phyloP scores from a whole-genome alignment of 2,797 vertebrate genomes.

The Sebastes reedi region DNA sequence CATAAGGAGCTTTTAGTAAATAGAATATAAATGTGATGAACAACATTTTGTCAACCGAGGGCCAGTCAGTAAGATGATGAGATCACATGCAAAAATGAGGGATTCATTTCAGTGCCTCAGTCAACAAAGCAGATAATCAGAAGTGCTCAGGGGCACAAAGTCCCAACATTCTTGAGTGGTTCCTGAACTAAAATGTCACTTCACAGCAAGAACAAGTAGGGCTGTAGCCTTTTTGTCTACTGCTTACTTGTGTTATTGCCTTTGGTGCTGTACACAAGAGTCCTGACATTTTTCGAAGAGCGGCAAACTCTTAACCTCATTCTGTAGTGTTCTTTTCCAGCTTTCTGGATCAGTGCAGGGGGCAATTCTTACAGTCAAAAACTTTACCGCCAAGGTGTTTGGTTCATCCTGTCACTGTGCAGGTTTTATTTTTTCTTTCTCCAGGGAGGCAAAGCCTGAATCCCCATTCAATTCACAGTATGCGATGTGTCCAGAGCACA shows the following conservation, averaged over 20 bases:
- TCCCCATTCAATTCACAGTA: background rate
- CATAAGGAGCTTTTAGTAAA: background rate
- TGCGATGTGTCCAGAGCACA: background rate
- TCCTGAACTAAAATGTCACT: constrained; percentile 21
- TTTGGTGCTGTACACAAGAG: background rate
- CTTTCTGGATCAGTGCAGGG: background rate
- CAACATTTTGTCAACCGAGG: background rate
- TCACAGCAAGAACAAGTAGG: constrained; percentile 3
- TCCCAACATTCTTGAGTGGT: background rate
- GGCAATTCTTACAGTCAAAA: no score
- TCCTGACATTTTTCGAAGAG: background rate
- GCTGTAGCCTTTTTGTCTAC: background rate
- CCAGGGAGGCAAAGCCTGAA: background rate
- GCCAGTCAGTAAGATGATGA: background rate
- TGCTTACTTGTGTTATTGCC: background rate
- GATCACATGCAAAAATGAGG: background rate
- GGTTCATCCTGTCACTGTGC: background rate
- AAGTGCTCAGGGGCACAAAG: background rate
- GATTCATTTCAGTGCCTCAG: background rate
- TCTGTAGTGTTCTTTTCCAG: background rate
- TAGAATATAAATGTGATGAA: background rate
- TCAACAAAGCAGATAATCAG: background rate
- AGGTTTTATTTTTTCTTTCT: background rate
- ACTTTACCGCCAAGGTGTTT: background rate
- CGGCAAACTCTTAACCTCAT: background rate